Evolutionary conservation across 2,113 vertebrate genomes (phyloP), one percentile per base, ranked within the genome.

Genomic region (Hemibagrus wyckioides): DNA sequence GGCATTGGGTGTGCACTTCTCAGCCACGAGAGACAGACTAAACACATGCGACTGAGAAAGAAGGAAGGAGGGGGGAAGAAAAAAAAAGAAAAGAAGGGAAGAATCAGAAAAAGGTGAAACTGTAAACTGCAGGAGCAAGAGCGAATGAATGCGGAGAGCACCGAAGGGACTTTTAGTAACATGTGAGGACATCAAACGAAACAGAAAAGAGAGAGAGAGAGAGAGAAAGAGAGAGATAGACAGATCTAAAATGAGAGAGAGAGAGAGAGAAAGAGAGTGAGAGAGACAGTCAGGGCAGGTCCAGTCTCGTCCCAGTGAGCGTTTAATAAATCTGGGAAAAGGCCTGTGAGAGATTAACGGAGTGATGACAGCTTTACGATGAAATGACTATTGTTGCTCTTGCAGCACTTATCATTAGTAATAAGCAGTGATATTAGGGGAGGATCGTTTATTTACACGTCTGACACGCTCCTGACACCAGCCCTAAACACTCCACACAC

Each of bases 321-420:
- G 92, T 96, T 96, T 96, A 97, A 96, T 97, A 97, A 97, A 97
- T 96, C 96, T 96, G 92, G 56, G 79, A 92, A 96, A 96, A 96
- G 93, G 94, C 93, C 95, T 95, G 93, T 95, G 56, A 94, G 94
- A 94, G 96, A 95, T 93, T 94, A 95, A 94, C 95, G 94, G 95
- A 96, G 96, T 96, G 96, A 96, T 96, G 97, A 97, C 97, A 96
- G 94, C 93, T 94, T 95, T 94, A 93, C 94, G 94, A 95, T 93
- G 92, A 96, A 95, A 96, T 95, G 93, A 96, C 94, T 94, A 95
- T 95, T 95, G 95, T 95, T 96, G 94, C 92, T 91, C 93, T 94
- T 83, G 23, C 91, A 93, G 93, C 92, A 94, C 94, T 95, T 94
- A 93, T 95, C 95, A 96, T 95, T 95, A 95, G 93, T 93, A 93